phyloP scores from a whole-genome alignment of 2,888 invertebrate genomes.

The Drosophila mercatorum region DNA sequence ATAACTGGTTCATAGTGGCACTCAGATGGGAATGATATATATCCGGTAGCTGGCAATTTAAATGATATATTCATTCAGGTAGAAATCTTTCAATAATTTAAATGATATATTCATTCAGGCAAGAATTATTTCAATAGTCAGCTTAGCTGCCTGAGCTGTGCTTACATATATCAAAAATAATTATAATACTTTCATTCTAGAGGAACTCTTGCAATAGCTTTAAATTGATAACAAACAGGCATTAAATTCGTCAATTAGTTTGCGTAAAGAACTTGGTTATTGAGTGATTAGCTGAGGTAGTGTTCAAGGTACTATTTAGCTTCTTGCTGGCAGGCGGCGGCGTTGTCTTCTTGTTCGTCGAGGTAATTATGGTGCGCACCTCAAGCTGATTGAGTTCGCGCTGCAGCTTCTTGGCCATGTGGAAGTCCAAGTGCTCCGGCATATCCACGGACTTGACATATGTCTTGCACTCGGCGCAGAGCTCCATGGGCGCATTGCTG shows the following conservation, averaged over 20 bases:
- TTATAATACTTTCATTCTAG: background rate
- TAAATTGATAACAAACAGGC: background rate
- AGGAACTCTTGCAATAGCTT: conserved; percentile 15
- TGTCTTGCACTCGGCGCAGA: conserved; percentile 90
- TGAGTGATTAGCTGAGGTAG: conserved; percentile 55
- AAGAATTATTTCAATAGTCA: background rate
- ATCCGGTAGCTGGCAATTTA: too few relatives aligned
- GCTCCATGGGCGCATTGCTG: conserved; percentile 70
- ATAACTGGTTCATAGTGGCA: conserved; percentile 4
- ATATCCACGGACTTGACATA: conserved; percentile 87
- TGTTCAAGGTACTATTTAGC: conserved; percentile 43
- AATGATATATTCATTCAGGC: background rate
- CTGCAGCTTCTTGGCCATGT: conserved; percentile 91
- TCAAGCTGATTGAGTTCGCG: conserved; percentile 78
- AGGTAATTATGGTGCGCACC: conserved; percentile 59
- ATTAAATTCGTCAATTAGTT: conserved; percentile 38
- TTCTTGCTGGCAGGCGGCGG: conserved; percentile 41
- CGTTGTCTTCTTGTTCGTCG: conserved; percentile 50
- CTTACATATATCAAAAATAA: background rate
- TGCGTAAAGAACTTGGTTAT: conserved; percentile 77
- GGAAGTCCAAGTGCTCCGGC: conserved; percentile 92
- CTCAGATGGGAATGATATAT: background rate
- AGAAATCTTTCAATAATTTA: background rate
- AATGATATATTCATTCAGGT: background rate
- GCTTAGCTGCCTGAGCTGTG: background rate